Conservation (phyloP, 2,888 invertebrate genomes). For the Poecilus cupreus region DNA sequence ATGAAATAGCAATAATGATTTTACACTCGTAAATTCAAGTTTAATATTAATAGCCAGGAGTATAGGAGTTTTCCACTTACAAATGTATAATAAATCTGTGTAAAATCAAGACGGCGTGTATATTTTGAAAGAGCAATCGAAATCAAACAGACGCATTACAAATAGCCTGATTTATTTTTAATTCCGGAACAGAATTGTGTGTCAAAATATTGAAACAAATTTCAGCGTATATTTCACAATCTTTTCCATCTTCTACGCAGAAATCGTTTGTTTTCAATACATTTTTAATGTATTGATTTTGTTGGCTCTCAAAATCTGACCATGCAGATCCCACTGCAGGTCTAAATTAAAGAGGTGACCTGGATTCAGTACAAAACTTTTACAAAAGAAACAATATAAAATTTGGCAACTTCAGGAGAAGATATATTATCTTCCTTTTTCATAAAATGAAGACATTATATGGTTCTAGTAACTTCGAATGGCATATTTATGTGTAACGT, state of each 20-base stretch:
- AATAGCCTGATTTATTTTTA: constrained; percentile 44
- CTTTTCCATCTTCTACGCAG: not conserved
- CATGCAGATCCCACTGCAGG: constrained; percentile 35
- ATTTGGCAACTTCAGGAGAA: constrained; percentile 19
- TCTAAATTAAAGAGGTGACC: constrained; percentile 26
- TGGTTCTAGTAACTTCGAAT: not conserved
- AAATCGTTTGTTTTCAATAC: constrained; percentile 1
- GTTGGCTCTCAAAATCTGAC: not conserved
- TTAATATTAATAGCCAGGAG: constrained; percentile 25
- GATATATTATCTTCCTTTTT: constrained; percentile 10
- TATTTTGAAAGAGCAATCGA: constrained; percentile 39
- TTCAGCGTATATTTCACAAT: constrained; percentile 1
- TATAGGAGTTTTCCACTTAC: constrained; percentile 38
- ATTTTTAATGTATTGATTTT: constrained; percentile 39
- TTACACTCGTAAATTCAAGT: constrained; percentile 35
- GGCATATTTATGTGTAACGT: constrained; percentile 4
- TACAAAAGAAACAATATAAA: constrained; percentile 9
- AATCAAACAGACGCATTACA: constrained; percentile 36
- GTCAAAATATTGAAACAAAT: constrained; percentile 35
- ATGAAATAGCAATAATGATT: constrained; percentile 19
- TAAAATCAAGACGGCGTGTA: constrained; percentile 43
- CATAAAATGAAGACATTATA: not conserved
- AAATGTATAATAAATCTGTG: constrained; percentile 38
- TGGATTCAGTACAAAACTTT: constrained; percentile 30
- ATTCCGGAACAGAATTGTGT: constrained; percentile 2